Conservation (phyloP, 2,113 vertebrate genomes). For the Cyprinodon brontotheroides region DNA sequence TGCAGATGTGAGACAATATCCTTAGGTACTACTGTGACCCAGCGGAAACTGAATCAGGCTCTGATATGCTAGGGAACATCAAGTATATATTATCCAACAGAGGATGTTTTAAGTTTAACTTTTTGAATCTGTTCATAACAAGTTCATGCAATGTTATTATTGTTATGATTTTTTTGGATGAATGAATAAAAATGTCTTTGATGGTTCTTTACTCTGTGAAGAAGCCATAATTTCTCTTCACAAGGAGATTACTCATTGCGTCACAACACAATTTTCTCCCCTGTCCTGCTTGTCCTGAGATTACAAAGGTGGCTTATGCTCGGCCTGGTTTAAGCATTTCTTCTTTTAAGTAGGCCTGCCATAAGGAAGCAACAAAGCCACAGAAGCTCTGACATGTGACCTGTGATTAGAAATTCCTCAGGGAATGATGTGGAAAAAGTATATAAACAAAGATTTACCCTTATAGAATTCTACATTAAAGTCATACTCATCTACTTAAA, state of each 20-base stretch:
- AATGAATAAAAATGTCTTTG: constrained; percentile 2
- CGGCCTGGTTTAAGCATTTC: constrained; percentile 45
- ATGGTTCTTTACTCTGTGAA: constrained; percentile 42
- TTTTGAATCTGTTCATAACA: not conserved
- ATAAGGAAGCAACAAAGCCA: constrained; percentile 41
- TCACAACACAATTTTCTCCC: constrained; percentile 68
- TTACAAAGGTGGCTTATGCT: constrained; percentile 68
- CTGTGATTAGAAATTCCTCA: constrained; percentile 36
- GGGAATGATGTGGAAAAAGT: not conserved
- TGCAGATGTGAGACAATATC: constrained; percentile 15
- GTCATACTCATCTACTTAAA: constrained; percentile 7
- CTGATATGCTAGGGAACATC: not conserved
- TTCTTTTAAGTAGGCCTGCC: constrained; percentile 51
- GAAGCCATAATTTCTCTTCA: constrained; percentile 42
- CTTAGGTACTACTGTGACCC: constrained; percentile 16
- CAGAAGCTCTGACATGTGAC: constrained; percentile 30
- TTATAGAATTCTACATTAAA: not conserved
- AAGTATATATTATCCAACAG: not conserved
- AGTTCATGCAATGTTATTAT: not conserved
- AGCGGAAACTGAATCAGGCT: not conserved
- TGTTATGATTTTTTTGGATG: not conserved
- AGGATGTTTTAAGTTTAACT: not conserved
- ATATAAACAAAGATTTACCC: not conserved
- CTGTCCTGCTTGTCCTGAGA: constrained; percentile 54
- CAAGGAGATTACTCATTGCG: constrained; percentile 67